Evolutionary conservation across 1,140 invertebrate species (phyloP).

Genomic region (Oncopodura yosiiana): DNA sequence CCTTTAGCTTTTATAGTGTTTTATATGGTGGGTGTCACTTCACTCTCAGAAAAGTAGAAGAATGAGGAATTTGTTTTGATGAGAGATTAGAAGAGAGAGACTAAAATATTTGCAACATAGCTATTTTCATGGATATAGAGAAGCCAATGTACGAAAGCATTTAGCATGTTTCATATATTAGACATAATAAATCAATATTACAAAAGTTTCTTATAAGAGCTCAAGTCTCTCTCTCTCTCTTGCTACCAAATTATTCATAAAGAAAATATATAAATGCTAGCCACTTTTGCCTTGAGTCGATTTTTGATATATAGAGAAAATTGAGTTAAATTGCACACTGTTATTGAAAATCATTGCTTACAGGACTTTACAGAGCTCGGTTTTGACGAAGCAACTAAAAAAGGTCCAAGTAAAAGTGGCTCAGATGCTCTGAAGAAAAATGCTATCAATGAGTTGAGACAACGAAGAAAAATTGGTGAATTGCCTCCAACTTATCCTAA

Average conservation of each 20-base stretch:
- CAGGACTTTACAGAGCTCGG: constrained; percentile 13
- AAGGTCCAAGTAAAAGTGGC: background rate
- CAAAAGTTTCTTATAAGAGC: background rate
- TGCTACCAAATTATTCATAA: too few relatives aligned
- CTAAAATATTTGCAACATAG: background rate
- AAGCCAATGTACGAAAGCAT: too few relatives aligned
- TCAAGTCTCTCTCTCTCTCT: too few relatives aligned
- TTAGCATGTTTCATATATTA: too few relatives aligned
- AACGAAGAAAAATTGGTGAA: constrained; percentile 38
- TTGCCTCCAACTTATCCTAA: constrained; percentile 49
- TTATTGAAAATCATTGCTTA: background rate
- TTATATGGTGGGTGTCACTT: too few relatives aligned
- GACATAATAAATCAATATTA: background rate
- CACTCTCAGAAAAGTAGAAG: too few relatives aligned
- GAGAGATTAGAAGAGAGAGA: background rate
- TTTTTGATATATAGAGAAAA: too few relatives aligned
- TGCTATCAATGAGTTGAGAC: constrained; percentile 17
- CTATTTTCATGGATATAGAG: too few relatives aligned
- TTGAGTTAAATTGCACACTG: background rate
- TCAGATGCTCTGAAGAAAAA: constrained; percentile 1
- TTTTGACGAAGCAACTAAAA: background rate
- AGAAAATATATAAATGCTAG: too few relatives aligned
- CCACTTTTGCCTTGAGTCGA: too few relatives aligned
- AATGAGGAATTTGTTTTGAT: too few relatives aligned
- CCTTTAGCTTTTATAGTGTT: background rate